These are phyloP conservation scores for Tamias sibiricus DNA, from an alignment of 2,113 vertebrate genomes.

Conservation along the genomic window DNA sequence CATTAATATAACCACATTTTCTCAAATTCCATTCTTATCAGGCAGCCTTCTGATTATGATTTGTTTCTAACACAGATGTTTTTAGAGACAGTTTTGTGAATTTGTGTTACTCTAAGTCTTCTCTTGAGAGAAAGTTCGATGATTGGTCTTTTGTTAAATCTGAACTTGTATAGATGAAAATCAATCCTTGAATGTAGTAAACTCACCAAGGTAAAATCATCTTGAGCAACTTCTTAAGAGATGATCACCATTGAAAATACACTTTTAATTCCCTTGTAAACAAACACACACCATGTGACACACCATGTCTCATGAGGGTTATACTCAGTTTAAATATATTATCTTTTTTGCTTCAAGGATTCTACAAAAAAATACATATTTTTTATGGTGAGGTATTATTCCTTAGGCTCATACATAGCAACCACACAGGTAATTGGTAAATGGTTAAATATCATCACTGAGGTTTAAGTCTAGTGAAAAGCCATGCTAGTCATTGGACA, in stretches of 20 bases:
- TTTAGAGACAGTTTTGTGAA: background rate
- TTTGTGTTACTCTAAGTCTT: background rate
- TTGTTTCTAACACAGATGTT: background rate
- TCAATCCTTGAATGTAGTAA: background rate
- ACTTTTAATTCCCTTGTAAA: background rate
- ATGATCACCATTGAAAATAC: background rate
- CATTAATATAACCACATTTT: background rate
- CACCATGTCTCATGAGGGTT: background rate
- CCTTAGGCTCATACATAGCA: background rate
- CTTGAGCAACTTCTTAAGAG: background rate
- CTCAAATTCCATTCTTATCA: background rate
- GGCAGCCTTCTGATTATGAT: background rate
- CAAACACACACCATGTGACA: background rate
- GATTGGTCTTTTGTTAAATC: background rate
- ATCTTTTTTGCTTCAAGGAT: background rate
- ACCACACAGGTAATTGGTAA: background rate
- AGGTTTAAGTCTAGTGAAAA: background rate
- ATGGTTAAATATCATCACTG: background rate
- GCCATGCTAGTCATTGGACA: background rate
- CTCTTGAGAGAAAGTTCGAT: background rate
- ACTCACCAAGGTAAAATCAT: background rate
- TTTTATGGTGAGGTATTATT: background rate
- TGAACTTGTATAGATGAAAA: background rate
- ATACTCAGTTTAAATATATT: background rate
- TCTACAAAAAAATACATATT: background rate